These are phyloP conservation scores for Syngnathoides biaculeatus DNA, from an alignment of 2,113 vertebrate species.

Conservation along the genomic window DNA sequence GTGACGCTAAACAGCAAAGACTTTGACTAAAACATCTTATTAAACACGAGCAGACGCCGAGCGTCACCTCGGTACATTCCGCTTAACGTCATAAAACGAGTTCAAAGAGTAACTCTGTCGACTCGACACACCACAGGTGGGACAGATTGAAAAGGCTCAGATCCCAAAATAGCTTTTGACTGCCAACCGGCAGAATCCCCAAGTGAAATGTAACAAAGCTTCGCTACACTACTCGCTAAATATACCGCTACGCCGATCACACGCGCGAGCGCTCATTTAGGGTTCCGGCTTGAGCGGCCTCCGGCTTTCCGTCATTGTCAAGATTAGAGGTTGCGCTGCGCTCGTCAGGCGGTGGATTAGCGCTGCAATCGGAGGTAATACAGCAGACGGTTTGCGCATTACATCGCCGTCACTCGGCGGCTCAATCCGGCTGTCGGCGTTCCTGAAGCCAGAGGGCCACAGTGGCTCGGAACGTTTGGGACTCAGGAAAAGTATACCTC, in stretches of 20 bases:
- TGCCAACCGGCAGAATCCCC: conserved; percentile 17
- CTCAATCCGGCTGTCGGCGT: conserved; percentile 26
- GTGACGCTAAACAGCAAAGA: neutral
- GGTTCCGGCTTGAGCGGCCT: conserved; percentile 16
- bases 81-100: neutral
- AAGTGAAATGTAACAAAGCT: conserved; percentile 28
- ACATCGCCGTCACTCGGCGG: conserved; percentile 18
- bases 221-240: conserved; percentile 27
- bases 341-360: conserved; percentile 37
- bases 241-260: conserved; percentile 15
- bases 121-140: neutral
- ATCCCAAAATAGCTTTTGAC: conserved; percentile 35
- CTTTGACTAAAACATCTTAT: neutral
- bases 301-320: conserved; percentile 19
- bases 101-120: neutral
- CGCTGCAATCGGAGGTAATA: conserved; percentile 48
- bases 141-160: conserved; percentile 9
- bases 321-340: conserved; percentile 35
- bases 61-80: neutral
- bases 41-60: neutral
- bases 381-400: conserved; percentile 48
- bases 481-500: neutral
- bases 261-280: conserved; percentile 1
- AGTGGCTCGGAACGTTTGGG: neutral
- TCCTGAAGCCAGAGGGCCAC: neutral